Conservation (phyloP, 2,797 vertebrate species). For the Bradypus variegatus region DNA sequence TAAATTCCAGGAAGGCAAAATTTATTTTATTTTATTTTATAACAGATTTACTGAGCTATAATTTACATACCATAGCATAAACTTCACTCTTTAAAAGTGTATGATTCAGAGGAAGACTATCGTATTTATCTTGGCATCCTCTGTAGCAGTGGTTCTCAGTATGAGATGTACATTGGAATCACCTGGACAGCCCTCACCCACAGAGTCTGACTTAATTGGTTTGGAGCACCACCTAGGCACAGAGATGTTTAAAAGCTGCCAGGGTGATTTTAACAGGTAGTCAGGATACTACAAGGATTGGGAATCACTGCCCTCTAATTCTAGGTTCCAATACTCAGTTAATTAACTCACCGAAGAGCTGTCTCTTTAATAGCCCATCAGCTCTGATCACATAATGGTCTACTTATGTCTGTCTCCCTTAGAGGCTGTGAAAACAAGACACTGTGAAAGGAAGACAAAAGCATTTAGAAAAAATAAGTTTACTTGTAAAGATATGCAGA, state of each 20-base stretch:
- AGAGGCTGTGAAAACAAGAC: neutral
- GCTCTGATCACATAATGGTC: neutral
- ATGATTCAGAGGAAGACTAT: neutral
- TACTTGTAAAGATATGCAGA: neutral
- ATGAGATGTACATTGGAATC: neutral
- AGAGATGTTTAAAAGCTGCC: constrained; percentile 6
- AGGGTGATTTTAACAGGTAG: constrained; percentile 26
- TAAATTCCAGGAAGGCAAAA: constrained; percentile 22
- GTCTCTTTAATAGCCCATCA: neutral
- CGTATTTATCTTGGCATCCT: constrained; percentile 29
- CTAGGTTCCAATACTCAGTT: constrained; percentile 21
- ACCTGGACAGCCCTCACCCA: neutral
- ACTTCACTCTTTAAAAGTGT: constrained; percentile 12
- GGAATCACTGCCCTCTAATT: neutral
- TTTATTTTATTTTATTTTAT: neutral
- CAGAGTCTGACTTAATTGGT: constrained; percentile 13
- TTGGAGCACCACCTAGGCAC: neutral
- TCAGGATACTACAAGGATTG: neutral
- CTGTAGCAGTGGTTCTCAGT: neutral
- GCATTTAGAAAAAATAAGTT: neutral
- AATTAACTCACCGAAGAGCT: constrained; percentile 1
- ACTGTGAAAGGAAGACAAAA: constrained; percentile 18
- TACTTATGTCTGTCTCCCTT: neutral
- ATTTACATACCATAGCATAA: constrained; percentile 35
- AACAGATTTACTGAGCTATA: constrained; percentile 37